phyloP scores from a whole-genome alignment of 2,888 invertebrate genomes.

The Antheraea assamensis region DNA sequence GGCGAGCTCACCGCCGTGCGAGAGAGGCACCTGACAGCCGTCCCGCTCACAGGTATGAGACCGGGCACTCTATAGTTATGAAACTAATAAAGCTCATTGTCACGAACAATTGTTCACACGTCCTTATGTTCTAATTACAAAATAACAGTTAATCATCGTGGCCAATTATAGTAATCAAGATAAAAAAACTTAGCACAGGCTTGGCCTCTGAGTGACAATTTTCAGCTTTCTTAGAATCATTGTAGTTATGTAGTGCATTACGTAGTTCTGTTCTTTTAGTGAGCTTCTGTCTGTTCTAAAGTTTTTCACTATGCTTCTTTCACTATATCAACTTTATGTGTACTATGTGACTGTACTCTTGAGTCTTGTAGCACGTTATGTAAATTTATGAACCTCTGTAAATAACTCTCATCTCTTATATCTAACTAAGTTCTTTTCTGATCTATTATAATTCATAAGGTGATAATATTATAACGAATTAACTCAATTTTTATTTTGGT shows the following conservation, averaged over 20 bases:
- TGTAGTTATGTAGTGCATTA: conserved; percentile 23
- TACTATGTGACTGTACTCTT: not conserved
- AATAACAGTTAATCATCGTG: not conserved
- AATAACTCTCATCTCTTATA: not conserved
- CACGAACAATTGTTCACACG: not conserved
- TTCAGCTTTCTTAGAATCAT: not conserved
- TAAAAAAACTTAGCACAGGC: no score
- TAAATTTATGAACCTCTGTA: not conserved
- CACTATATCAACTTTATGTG: not conserved
- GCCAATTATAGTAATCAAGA: not conserved
- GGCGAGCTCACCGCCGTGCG: conserved; percentile 62
- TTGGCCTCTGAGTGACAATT: not conserved
- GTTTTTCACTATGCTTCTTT: conserved; percentile 26
- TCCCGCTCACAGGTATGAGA: conserved; percentile 60
- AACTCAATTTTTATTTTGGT: not conserved
- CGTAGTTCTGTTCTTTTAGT: conserved; percentile 32
- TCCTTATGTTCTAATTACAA: not conserved
- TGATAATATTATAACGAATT: not conserved
- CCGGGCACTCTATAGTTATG: not conserved
- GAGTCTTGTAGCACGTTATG: conserved; percentile 3
- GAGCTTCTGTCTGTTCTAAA: conserved; percentile 67
- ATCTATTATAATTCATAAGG: conserved; percentile 4
- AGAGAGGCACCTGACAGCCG: conserved; percentile 51
- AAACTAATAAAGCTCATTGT: not conserved
- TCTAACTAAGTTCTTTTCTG: not conserved